phyloP scores from a whole-genome alignment of 2,797 vertebrate genomes.

The Micrastur ruficollis region DNA sequence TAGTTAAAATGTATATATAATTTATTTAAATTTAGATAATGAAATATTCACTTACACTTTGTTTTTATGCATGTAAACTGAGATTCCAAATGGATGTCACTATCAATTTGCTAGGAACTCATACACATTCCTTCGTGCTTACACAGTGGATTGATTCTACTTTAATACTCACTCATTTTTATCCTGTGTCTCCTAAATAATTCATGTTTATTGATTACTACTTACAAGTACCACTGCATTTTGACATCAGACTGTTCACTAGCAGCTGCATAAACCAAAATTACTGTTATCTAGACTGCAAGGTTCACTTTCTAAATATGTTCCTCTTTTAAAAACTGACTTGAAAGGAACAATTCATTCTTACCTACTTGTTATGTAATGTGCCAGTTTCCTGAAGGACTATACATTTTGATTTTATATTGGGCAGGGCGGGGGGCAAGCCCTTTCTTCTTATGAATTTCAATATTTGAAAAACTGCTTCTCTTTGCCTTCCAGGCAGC shows the following conservation, averaged over 20 bases:
- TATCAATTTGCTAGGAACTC: not conserved
- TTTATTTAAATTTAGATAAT: not conserved
- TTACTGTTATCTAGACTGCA: not conserved
- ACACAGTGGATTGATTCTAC: not conserved
- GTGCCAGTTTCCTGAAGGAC: not conserved
- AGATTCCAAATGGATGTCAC: not conserved
- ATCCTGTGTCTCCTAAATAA: not conserved
- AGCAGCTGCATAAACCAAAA: not conserved
- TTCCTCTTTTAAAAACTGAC: not conserved
- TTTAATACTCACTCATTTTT: not conserved
- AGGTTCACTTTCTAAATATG: not conserved
- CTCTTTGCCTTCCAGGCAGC: not conserved
- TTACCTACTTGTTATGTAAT: not conserved
- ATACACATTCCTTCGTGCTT: not conserved
- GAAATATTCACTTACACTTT: not conserved
- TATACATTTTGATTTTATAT: not conserved
- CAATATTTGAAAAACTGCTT: not conserved
- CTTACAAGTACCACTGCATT: not conserved
- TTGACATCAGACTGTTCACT: not conserved
- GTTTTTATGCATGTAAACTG: not conserved
- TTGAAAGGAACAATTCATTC: not conserved
- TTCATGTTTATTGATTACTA: not conserved
- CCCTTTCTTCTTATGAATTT: not conserved
- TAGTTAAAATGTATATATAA: not conserved
- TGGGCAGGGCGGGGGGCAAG: fast-evolving